Evolutionary conservation across 92 coral and sea anemone species (phyloP).

Genomic region (Porites evermanni): DNA sequence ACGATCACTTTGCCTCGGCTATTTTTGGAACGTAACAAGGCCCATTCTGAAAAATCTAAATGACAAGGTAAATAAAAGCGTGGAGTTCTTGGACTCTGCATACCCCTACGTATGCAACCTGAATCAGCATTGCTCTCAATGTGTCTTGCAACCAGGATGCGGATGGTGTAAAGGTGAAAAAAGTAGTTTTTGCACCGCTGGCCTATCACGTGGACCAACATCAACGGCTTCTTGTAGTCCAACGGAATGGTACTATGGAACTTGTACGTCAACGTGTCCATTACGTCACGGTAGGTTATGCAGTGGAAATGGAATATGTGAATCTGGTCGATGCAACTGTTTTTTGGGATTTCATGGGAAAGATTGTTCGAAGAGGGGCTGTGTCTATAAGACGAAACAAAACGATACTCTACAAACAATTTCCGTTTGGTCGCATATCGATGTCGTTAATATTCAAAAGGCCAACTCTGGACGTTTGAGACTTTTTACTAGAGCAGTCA

Average conservation of each 20-base stretch:
- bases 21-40: constrained; percentile 17
- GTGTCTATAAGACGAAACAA: constrained; percentile 44
- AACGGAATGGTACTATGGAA: constrained; percentile 45
- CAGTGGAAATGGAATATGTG: constrained; percentile 60
- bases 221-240: constrained; percentile 27
- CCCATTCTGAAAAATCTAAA: constrained; percentile 8
- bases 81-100: background rate
- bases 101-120: constrained; percentile 43
- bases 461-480: constrained; percentile 10
- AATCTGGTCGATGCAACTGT: constrained; percentile 48
- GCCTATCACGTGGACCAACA: background rate
- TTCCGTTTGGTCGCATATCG: constrained; percentile 37
- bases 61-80: constrained; percentile 12
- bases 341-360: constrained; percentile 51
- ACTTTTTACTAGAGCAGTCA: constrained; percentile 5
- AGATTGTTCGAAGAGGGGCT: constrained; percentile 61
- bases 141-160: constrained; percentile 27
- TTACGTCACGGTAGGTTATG: constrained; percentile 20
- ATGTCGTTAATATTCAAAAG: constrained; percentile 1
- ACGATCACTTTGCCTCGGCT: constrained; percentile 21
- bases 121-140: constrained; percentile 40
- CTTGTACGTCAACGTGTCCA: constrained; percentile 47
- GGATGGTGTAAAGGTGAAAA: constrained; percentile 58
- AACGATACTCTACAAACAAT: constrained; percentile 41
- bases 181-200: too few relatives aligned